Evolutionary conservation across 2,113 vertebrate genomes (phyloP), one percentile per base, ranked within the genome.

Genomic region (Syngnathoides biaculeatus): DNA sequence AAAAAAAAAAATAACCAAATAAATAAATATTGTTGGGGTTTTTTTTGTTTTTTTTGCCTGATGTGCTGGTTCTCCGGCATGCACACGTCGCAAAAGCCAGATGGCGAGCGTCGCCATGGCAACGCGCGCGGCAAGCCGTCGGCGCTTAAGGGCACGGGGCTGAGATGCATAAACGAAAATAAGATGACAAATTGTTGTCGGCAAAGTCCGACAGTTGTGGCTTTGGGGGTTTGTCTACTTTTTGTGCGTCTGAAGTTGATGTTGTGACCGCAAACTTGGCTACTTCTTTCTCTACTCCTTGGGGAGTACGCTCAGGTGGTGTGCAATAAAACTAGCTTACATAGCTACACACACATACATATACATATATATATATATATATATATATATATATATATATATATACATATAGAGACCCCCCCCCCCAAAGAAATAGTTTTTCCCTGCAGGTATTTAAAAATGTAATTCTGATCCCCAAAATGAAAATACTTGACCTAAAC

Each of bases 61-160:
- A 69, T 69, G 64, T 60, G 27, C 30, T 6, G 30, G 24, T 12
- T 67, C 45, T 64, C 62, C 30, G 27, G 30, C 10, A 38, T 65
- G 76, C 22, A 57, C 11, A 20, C 19, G 9, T 26, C 3, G n/a
- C n/a, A n/a, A 72, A 42, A 75, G 81, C 86, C 87, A 88, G 82
- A 86, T 89, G 86, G 87, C 89, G 83, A 75, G 80, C 79, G 83
- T 90, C 84, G 66, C 80, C 82, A 90, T 90, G 88, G 88, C 84
- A 89, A 90, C 64, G 30, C 86, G 64, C 81, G 79, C 81, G 75
- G 81, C 11, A 86, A 84, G 69, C 79, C 74, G 68, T 78, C 61
- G 69, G 79, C 13, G 88, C 79, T 90, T 86, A 74, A 85, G 83
- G 84, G 86, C 88, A 84, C 67, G 77, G 75, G 79, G 74, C 78